These are phyloP conservation scores for Triops cancriformis DNA, from an alignment of 1,140 invertebrate genomes.

Conservation along the genomic window DNA sequence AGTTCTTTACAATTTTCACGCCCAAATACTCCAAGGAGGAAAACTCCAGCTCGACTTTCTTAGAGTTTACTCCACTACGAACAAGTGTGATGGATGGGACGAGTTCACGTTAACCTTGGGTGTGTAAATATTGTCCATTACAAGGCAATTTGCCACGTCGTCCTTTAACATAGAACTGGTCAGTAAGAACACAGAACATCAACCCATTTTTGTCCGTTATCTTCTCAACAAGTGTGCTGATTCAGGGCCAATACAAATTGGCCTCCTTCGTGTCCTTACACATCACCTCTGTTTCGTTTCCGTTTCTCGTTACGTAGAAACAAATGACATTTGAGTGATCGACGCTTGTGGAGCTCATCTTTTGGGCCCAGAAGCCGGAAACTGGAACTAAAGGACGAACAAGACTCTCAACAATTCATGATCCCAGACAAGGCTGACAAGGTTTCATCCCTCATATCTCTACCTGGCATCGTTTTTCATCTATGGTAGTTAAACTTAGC, in stretches of 20 bases:
- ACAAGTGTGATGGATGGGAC: neutral
- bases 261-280: no score
- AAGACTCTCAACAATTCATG: neutral
- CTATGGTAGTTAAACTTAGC: neutral
- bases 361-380: no score
- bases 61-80: neutral
- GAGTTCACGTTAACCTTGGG: neutral
- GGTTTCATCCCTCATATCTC: neutral
- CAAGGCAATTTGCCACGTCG: neutral
- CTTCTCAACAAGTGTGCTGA: neutral
- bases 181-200: no score
- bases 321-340: no score
- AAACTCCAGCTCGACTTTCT: no score
- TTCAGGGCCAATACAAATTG: neutral
- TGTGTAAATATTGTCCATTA: neutral
- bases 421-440: neutral
- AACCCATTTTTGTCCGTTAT: neutral
- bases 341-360: no score
- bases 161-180: neutral
- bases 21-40: no score
- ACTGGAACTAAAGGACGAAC: no score
- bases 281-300: no score
- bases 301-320: no score
- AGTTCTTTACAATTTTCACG: no score
- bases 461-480: neutral